Percentiles rank a stretch among this genome's conserved stretches.
Conservation (phyloP, 2,888 invertebrate genomes). For the Myathropa florea region DNA sequence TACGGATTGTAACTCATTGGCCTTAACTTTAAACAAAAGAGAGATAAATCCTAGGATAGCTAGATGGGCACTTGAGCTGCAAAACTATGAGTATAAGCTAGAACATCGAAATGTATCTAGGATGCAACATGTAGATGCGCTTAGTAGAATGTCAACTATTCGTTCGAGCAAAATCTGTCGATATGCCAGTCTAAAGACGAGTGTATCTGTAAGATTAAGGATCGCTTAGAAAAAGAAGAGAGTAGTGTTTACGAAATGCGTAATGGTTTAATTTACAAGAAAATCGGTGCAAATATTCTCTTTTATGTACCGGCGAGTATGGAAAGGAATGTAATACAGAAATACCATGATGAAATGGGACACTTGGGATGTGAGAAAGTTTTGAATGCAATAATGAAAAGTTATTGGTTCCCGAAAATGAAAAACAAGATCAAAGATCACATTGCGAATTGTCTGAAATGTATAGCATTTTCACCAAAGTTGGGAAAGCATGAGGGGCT, state of each 20-base stretch:
- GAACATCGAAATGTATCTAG: conserved; percentile 42
- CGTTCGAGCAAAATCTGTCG: background rate
- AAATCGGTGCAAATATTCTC: background rate
- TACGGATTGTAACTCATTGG: conserved; percentile 50
- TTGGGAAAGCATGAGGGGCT: conserved; percentile 68
- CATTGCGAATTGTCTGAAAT: conserved; percentile 44
- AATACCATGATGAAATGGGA: conserved; percentile 66
- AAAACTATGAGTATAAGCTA: background rate
- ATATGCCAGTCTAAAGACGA: background rate
- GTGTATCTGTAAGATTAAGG: background rate
- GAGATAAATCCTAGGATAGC: conserved; percentile 66
- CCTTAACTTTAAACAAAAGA: too few relatives aligned
- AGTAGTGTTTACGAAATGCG: conserved; percentile 9
- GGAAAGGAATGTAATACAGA: background rate
- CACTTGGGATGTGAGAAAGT: conserved; percentile 34
- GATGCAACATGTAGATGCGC: conserved; percentile 59
- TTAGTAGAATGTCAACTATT: conserved; percentile 63
- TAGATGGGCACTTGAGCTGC: conserved; percentile 61
- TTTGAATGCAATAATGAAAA: conserved; percentile 3
- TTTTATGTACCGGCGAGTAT: background rate
- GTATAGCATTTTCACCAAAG: conserved; percentile 20
- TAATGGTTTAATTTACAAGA: background rate
- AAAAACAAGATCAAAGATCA: conserved; percentile 11
- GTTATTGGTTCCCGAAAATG: conserved; percentile 51
- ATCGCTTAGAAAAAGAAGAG: background rate